phyloP scores from a whole-genome alignment of 2,797 vertebrate genomes.

The Trematomus bernacchii region DNA sequence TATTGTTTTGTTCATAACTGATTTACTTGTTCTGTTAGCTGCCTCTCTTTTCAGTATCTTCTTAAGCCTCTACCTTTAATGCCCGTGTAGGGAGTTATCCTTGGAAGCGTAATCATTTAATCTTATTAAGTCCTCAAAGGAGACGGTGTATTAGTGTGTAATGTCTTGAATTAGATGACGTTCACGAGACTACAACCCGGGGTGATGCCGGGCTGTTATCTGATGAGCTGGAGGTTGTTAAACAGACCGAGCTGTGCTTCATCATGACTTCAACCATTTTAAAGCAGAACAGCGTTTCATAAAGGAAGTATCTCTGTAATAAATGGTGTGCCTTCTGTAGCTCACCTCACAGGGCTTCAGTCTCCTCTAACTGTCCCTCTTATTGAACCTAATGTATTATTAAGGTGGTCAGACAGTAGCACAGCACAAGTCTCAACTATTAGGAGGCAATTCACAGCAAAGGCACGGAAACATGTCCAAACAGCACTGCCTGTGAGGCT shows the following conservation, averaged over 20 bases:
- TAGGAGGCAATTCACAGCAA: no score
- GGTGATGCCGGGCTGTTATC: slow-evolving; percentile 19
- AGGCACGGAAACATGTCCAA: slow-evolving; percentile 11
- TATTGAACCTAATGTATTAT: neutral
- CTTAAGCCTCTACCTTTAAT: slow-evolving; percentile 10
- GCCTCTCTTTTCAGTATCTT: neutral
- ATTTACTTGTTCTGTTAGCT: neutral
- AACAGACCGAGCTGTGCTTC: slow-evolving; percentile 18
- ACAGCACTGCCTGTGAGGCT: neutral
- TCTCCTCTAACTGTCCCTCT: neutral
- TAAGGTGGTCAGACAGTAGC: no score
- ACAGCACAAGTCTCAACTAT: no score
- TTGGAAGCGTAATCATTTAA: slow-evolving; percentile 54
- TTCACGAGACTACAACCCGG: slow-evolving; percentile 19
- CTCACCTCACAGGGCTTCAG: neutral
- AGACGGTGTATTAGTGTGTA: slow-evolving; percentile 36
- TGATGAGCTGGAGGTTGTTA: slow-evolving; percentile 30
- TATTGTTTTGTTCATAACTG: neutral
- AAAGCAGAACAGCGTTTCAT: neutral
- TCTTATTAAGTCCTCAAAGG: slow-evolving; percentile 45
- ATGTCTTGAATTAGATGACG: slow-evolving; percentile 28
- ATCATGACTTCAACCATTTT: slow-evolving; percentile 4
- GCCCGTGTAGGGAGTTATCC: slow-evolving; percentile 39
- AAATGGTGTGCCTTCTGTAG: neutral
- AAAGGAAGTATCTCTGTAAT: neutral